These are phyloP conservation scores for Dasyornis broadbenti DNA, from an alignment of 2,113 vertebrate species.

Conservation along the genomic window DNA sequence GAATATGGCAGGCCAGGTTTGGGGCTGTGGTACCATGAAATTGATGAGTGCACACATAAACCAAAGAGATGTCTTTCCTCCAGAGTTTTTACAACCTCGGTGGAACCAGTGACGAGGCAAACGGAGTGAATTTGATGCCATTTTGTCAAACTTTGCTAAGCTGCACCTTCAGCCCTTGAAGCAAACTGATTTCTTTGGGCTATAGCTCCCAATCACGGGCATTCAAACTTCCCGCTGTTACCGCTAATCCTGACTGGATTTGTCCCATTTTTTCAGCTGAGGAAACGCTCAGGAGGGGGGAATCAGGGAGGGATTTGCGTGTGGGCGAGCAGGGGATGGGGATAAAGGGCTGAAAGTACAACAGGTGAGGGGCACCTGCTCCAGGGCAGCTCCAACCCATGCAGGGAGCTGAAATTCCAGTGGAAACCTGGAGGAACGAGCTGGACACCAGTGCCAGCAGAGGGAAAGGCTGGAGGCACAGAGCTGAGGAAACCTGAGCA, in stretches of 20 bases:
- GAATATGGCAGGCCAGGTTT: background rate
- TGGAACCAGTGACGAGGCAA: background rate
- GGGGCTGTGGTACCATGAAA: background rate
- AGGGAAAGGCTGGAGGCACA: too few relatives aligned
- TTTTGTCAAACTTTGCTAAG: background rate
- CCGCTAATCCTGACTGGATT: background rate
- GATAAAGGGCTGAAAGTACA: background rate
- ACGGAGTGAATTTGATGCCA: background rate
- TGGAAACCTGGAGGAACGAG: rapidly evolving
- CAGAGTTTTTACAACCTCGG: rapidly evolving
- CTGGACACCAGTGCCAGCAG: too few relatives aligned
- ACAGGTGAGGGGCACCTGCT: background rate
- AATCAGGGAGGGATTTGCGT: rapidly evolving
- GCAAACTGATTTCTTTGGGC: background rate
- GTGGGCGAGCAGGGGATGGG: background rate
- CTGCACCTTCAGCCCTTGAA: background rate
- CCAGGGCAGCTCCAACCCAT: background rate
- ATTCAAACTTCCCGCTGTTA: rapidly evolving
- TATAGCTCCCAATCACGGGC: background rate
- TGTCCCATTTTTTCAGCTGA: background rate
- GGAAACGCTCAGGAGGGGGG: rapidly evolving
- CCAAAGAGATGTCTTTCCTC: background rate
- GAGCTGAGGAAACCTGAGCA: too few relatives aligned
- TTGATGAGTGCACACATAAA: background rate
- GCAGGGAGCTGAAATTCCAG: background rate